Percentiles rank a stretch among this genome's conserved stretches.
These are phyloP conservation scores for Acrobasis suavella DNA, from an alignment of 2,888 invertebrate genomes.

Conservation along the genomic window DNA sequence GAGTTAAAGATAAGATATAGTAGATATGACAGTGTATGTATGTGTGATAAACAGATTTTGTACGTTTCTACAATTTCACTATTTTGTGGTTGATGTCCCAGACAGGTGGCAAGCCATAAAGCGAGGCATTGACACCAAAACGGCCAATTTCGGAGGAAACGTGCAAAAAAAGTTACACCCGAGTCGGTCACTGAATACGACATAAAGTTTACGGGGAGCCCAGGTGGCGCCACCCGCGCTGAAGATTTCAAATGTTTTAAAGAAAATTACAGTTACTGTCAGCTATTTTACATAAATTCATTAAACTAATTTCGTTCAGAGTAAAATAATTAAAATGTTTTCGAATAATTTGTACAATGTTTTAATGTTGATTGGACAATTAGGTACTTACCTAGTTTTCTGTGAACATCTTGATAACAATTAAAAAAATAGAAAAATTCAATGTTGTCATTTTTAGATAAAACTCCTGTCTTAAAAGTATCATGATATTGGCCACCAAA, in stretches of 20 bases:
- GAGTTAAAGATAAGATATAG: too few species aligned
- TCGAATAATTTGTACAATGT: too few species aligned
- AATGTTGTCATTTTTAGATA: too few species aligned
- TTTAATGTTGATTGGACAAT: too few species aligned
- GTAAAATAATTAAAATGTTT: not conserved
- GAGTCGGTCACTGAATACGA: slow-evolving; percentile 52
- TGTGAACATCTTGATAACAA: too few species aligned
- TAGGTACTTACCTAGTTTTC: too few species aligned
- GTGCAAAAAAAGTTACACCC: slow-evolving; percentile 25
- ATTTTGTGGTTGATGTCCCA: slow-evolving; percentile 16
- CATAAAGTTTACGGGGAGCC: slow-evolving; percentile 38
- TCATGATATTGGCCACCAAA: too few species aligned
- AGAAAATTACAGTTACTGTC: slow-evolving; percentile 13
- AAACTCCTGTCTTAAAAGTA: too few species aligned
- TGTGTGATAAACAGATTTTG: too few species aligned
- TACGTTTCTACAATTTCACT: not conserved
- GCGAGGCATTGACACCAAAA: slow-evolving; percentile 23
- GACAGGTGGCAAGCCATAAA: slow-evolving; percentile 23
- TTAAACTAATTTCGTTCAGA: not conserved
- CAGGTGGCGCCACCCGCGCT: slow-evolving; percentile 31
- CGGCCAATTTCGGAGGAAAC: slow-evolving; percentile 22
- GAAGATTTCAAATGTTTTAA: slow-evolving; percentile 16
- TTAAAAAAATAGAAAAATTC: too few species aligned
- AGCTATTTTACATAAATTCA: not conserved
- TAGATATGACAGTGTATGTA: too few species aligned